A percentile compares a stretch with the other conserved stretches of the same genome.
These are phyloP conservation scores for Ibidorhyncha struthersii DNA, from an alignment of 2,113 vertebrate species.

Conservation along the genomic window DNA sequence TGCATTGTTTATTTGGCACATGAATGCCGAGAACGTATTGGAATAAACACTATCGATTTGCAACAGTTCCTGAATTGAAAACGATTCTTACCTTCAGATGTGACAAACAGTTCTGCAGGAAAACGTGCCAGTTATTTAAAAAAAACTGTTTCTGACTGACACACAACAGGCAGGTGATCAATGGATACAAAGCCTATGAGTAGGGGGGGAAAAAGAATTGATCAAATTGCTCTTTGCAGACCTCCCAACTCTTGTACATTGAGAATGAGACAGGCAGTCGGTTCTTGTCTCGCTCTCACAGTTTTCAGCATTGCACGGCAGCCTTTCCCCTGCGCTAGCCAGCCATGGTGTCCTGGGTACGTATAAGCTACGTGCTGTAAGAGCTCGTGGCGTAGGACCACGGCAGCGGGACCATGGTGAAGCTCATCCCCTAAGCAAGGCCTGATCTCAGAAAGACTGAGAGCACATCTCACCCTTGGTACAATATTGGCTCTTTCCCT, in stretches of 20 bases:
- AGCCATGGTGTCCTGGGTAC: neutral
- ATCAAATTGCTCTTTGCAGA: conserved; percentile 57
- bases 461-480: neutral
- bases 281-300: neutral
- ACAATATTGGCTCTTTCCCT: neutral
- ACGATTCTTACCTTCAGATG: conserved; percentile 92
- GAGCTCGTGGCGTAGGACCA: neutral
- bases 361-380: too few species aligned
- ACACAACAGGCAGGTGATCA: conserved; percentile 98
- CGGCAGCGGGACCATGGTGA: neutral
- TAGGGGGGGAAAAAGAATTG: conserved; percentile 50
- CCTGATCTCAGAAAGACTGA: neutral
- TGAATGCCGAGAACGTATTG: neutral
- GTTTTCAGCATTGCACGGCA: neutral
- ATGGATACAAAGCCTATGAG: conserved; percentile 91
- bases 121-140: conserved; percentile 99
- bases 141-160: conserved; percentile 99
- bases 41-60: neutral
- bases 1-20: neutral
- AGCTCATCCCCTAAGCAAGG: neutral
- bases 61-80: conserved; percentile 40
- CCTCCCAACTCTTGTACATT: neutral
- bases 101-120: conserved; percentile 98
- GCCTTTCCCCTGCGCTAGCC: neutral
- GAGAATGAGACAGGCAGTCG: neutral